A percentile compares a stretch with the other conserved stretches of the same genome.
phyloP scores from a whole-genome alignment of 2,113 vertebrate genomes.

The Cichladusa arquata region DNA sequence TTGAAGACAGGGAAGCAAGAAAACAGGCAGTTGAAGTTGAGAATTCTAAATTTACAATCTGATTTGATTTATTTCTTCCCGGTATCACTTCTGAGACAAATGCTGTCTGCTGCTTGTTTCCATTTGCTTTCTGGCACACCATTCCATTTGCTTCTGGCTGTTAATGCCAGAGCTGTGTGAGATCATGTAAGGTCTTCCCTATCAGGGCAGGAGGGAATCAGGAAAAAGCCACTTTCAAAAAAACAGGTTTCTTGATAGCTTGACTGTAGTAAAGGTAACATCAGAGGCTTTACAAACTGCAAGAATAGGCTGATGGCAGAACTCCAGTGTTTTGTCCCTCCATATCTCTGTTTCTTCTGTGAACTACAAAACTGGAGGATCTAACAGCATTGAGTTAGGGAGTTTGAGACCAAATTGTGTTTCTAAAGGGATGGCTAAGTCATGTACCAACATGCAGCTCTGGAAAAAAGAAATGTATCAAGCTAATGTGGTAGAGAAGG shows the following conservation, averaged over 20 bases:
- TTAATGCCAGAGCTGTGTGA: neutral
- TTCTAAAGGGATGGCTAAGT: neutral
- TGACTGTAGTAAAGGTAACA: neutral
- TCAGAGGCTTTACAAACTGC: neutral
- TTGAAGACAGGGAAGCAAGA: neutral
- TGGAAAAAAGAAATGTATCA: neutral
- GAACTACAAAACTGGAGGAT: neutral
- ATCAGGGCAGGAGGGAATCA: neutral
- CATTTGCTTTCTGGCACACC: neutral
- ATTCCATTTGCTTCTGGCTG: neutral
- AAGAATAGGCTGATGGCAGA: neutral
- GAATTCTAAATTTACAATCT: neutral
- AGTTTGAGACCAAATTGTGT: fast-evolving
- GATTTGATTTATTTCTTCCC: neutral
- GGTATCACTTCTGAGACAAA: neutral
- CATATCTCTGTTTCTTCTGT: neutral
- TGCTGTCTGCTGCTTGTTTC: neutral
- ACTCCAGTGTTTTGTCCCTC: neutral
- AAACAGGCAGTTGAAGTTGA: neutral
- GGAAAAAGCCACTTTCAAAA: neutral
- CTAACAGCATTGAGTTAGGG: neutral
- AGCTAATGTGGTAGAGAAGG: neutral
- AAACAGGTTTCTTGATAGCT: neutral
- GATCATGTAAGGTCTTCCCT: neutral
- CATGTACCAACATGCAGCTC: neutral